Evolutionary conservation across 2,888 invertebrate genomes (phyloP).

Genomic region (Clunio marinus): DNA sequence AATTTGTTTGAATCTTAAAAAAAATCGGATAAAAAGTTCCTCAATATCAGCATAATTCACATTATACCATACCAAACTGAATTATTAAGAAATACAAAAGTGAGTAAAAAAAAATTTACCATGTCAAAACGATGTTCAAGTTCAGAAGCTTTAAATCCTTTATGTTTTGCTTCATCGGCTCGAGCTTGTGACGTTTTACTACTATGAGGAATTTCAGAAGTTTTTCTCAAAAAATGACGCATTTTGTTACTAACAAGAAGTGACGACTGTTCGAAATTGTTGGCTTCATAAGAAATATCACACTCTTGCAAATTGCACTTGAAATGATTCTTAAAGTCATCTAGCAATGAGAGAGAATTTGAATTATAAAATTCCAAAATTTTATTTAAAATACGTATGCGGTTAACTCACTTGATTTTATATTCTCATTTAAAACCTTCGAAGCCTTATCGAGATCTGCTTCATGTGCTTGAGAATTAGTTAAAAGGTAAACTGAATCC

Average conservation of each 20-base stretch:
- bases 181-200: background rate
- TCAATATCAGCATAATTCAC: background rate
- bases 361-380: background rate
- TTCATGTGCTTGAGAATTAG: background rate
- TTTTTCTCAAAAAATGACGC: background rate
- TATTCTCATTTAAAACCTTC: slow-evolving; percentile 14
- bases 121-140: background rate
- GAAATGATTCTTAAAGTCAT: background rate
- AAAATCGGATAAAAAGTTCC: background rate
- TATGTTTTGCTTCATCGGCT: too few species aligned
- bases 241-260: background rate
- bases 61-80: background rate
- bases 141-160: background rate
- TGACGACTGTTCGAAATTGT: slow-evolving; percentile 9
- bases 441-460: slow-evolving; percentile 6
- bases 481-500: slow-evolving; percentile 20
- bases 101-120: background rate
- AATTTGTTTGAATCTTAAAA: slow-evolving; percentile 9
- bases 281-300: slow-evolving; percentile 18
- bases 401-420: background rate
- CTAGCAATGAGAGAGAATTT: background rate
- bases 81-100: background rate
- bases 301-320: slow-evolving; percentile 31
- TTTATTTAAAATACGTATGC: background rate
- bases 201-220: background rate